phyloP scores from a whole-genome alignment of 64 coral and sea anemone species.

The Catalaphyllia jardinei region DNA sequence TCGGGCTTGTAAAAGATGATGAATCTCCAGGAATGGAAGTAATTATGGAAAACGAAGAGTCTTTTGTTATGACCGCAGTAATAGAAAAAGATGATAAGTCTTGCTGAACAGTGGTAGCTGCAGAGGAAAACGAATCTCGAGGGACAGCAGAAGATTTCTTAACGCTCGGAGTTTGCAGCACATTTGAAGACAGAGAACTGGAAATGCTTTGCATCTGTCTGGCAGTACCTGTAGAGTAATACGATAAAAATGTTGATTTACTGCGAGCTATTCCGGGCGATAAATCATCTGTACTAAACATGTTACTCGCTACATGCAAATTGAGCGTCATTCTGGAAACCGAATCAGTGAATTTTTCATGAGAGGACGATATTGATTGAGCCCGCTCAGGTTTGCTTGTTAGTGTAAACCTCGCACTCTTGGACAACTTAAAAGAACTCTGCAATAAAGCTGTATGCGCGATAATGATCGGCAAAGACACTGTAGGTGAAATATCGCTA shows the following conservation, averaged over 20 bases:
- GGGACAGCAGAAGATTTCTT: not conserved
- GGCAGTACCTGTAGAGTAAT: conserved; percentile 14
- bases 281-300: not conserved
- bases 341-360: conserved; percentile 15
- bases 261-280: not conserved
- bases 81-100: not conserved
- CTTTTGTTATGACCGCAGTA: not conserved
- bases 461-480: not conserved
- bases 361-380: conserved; percentile 1
- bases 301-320: not conserved
- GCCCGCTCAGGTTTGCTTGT: not conserved
- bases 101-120: not conserved
- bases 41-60: not conserved
- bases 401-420: not conserved
- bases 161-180: not conserved
- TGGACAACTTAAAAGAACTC: not conserved
- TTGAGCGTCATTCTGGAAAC: not conserved
- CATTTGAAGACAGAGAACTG: not conserved
- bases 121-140: not conserved
- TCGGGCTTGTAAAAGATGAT: not conserved
- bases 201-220: not conserved
- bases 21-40: not conserved
- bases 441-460: not conserved
- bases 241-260: conserved; percentile 32
- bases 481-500: not conserved